Percentiles rank a stretch among this genome's conserved stretches.
These are phyloP conservation scores for Subanguina moxae DNA, from an alignment of 1,140 invertebrate genomes.

Conservation along the genomic window DNA sequence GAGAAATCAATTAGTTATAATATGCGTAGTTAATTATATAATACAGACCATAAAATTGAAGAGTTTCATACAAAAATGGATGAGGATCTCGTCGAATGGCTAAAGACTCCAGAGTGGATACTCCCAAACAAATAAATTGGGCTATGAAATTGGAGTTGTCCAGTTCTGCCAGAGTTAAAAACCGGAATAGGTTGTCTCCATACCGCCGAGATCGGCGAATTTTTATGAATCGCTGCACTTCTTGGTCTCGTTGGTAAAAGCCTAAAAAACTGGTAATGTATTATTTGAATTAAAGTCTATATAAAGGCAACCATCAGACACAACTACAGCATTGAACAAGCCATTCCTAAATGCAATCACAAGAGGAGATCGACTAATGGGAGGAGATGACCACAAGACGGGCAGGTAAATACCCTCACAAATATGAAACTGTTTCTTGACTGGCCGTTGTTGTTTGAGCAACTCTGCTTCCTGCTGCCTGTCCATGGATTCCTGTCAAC, in stretches of 20 bases:
- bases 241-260: slow-evolving; percentile 19
- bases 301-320: slow-evolving; percentile 14
- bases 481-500: background rate
- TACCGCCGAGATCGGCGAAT: slow-evolving; percentile 14
- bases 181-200: slow-evolving; percentile 16
- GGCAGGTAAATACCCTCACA: slow-evolving; percentile 23
- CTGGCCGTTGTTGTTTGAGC: background rate
- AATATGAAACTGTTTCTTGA: background rate
- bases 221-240: slow-evolving; percentile 12
- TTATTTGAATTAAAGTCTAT: background rate
- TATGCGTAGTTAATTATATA: too few species aligned
- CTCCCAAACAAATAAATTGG: slow-evolving; percentile 22
- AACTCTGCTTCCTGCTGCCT: background rate
- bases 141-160: slow-evolving; percentile 16
- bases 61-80: slow-evolving; percentile 25
- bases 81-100: slow-evolving; percentile 3
- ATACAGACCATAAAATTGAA: slow-evolving; percentile 9
- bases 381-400: slow-evolving; percentile 19
- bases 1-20: too few species aligned
- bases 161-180: slow-evolving; percentile 13
- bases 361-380: slow-evolving; percentile 19
- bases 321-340: slow-evolving; percentile 14
- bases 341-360: slow-evolving; percentile 14
- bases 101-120: background rate
- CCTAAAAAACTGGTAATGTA: slow-evolving; percentile 11